Base-by-base conservation (phyloP, 2,888 invertebrate genomes). In the Lordiphosa fenestrarum region DNA sequence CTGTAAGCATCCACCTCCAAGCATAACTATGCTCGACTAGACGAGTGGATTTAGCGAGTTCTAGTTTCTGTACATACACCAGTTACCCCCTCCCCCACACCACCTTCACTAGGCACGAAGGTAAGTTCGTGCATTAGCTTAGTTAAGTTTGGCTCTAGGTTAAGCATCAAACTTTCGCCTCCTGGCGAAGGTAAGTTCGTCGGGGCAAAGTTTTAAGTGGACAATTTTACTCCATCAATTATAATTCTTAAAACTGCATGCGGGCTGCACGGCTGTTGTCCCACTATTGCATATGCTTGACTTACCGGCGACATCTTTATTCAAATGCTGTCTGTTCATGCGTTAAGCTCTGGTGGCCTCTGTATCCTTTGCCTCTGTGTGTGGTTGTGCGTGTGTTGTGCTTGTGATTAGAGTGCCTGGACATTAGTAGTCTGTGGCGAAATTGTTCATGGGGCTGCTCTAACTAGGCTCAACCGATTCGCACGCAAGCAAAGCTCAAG, bases 261-360 rank as follows among this genome's bases (percentile, higher is more conserved):
- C 66, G 71, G 70, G 80, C 65, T 60, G 65, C 65, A 50, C 56
- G 49, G 56, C 33, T 47, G 48, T 51, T 21, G 49, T 41, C 57
- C 38, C 48, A 23, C 53, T 52, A 10, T 44, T 59, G 78, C 84
- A 74, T 63, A 73, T 80, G 66, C 80, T 82, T 81, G 76, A 81
- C 68, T 81, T 81, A 85, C 81, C 77, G 71, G 64, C 73, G 69
- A 69, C 71, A 83, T 71, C 85, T 85, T 81, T 85, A 83, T 76
- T 83, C 83, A 85, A 81, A 68, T 81, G 81, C 56, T 66, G 81
- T 46, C 71, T 49, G 57, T 53, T 44, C 21, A 44, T 42, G 58
- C 59, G 53, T n/a, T 25, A 49, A 41, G 35, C 15, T 21, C 47
- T 36, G 51, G 33, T 25, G 30, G 25, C 1, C 49, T 39, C 21